Evolutionary conservation across 2,888 invertebrate genomes (phyloP), one percentile per base, ranked within the genome.

Genomic region (Aradus depressus): DNA sequence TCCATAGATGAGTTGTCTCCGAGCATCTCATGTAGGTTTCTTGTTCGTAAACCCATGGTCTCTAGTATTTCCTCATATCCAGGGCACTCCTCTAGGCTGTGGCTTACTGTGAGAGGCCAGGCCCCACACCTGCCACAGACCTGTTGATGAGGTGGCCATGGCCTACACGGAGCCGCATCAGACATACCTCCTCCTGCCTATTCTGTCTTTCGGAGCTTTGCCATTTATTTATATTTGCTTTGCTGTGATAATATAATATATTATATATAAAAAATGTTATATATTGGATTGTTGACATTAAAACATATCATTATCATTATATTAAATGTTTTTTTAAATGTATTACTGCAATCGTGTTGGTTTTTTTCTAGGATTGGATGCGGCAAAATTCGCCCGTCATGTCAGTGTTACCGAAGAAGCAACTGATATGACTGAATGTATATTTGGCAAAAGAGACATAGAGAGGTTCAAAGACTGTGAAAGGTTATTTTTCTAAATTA

Each of bases 391-490:
- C 58, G 64, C 66, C 35, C 65, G 66, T 4, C 44, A 38, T 28
- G 49, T 32, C 43, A 56, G 48, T 55, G 14, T 45, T 41, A 23
- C 39, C 39, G 51, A 48, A 43, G 53, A 53, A n/a, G 56, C 60
- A 5, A 60, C 63, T 37, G 62, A 62, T 26, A 53, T 63, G 35
- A 64, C 43, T n/a, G 52, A 63, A 2, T 60, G 59, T 0, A 34
- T 50, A 12, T 60, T 63, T 21, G 58, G 65, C 18, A 63, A 66
- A 8, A 57, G 68, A 19, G 71, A 73, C 52, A 73, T 73, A 38
- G 75, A 76, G 50, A 69, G 70, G 44, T 78, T 69, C 61, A 70
- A 68, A 52, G 68, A 73, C 58, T 79, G 78, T 62, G 68, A 71
- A 28, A 66, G 60, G 58, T 69, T 71, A 64, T 14, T 4, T 31